Evolutionary conservation across 2,113 vertebrate genomes (phyloP), one percentile per base, ranked within the genome.

Genomic region (Stegastes partitus): DNA sequence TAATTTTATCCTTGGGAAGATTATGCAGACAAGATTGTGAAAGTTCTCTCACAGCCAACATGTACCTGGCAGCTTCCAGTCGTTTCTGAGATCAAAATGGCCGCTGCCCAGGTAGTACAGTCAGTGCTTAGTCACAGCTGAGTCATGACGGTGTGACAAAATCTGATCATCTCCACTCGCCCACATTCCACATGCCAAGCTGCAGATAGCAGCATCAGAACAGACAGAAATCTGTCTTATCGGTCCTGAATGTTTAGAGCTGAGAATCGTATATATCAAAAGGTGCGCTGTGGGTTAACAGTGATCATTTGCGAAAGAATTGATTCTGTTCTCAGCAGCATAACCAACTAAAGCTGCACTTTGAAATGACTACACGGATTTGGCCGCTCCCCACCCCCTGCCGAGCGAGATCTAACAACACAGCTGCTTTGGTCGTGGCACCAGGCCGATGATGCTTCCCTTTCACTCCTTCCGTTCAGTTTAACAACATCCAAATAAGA

Each of bases 61-160:
- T 62, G 57, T 64, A 92, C 88, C 83, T 84, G 81, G 61, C 77
- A 82, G 81, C 79, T 77, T 63, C 45, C 66, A 55, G 74, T 66
- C 25, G 2, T 68, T 77, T 71, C 58, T 70, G 8, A 66, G 76
- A 83, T 82, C 78, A 89, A 83, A 90, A 90, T 90, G 90, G 88
- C 82, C 53, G 11, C 84, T 53, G n/a, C 84, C 77, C 88, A 91
- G 86, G 87, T 90, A 81, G 78, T 77, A 74, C 87, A 87, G 87
- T 84, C 86, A 84, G 49, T 55, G 81, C 44, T 86, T 79, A 90
- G 85, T 92, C 88, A 92, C 15, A 3, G 62, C 23, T 92, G 87
- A 93, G 89, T 93, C 91, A 91, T 26, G 34, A 63, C 49, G 58
- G 73, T 86, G 87, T 88, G 86, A 88, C 71, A 79, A 83, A 83